Evolutionary conservation across 2,888 invertebrate species (phyloP).

Genomic region (Dasypogon diadema): DNA sequence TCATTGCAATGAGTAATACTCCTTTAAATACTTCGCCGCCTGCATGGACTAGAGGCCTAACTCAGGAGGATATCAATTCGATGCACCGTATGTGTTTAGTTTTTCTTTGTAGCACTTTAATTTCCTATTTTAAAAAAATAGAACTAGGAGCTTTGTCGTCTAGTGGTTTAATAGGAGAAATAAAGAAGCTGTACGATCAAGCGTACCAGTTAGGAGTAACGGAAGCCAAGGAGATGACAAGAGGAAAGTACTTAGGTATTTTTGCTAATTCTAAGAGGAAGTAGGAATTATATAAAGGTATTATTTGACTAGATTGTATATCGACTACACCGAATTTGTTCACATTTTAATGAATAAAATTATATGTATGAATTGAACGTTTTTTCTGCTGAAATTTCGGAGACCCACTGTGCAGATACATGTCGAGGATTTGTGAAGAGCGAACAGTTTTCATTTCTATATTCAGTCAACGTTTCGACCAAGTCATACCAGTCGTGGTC

Average conservation of each 20-base stretch:
- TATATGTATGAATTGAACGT: no score
- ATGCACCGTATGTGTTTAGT: constrained; percentile 78
- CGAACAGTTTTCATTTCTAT: no score
- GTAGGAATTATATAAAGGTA: constrained; percentile 46
- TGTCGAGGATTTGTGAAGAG: no score
- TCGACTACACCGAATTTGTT: no score
- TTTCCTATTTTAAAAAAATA: no score
- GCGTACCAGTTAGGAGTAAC: constrained; percentile 95
- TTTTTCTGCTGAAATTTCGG: no score
- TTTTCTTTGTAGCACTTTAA: neutral
- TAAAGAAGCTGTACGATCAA: constrained; percentile 92
- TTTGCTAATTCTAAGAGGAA: constrained; percentile 70
- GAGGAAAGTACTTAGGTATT: constrained; percentile 94
- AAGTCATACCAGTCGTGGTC: no score
- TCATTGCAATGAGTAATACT: constrained; percentile 77
- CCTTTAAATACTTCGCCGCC: constrained; percentile 70
- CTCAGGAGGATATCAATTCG: constrained; percentile 79
- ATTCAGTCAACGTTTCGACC: no score
- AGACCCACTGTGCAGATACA: no score
- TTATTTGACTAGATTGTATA: no score
- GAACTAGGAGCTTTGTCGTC: constrained; percentile 82
- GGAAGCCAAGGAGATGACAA: constrained; percentile 96
- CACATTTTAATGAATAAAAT: no score
- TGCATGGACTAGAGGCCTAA: constrained; percentile 78
- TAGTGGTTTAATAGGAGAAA: constrained; percentile 89